phyloP scores from a whole-genome alignment of 2,113 vertebrate genomes.

The Microtus richardsoni region DNA sequence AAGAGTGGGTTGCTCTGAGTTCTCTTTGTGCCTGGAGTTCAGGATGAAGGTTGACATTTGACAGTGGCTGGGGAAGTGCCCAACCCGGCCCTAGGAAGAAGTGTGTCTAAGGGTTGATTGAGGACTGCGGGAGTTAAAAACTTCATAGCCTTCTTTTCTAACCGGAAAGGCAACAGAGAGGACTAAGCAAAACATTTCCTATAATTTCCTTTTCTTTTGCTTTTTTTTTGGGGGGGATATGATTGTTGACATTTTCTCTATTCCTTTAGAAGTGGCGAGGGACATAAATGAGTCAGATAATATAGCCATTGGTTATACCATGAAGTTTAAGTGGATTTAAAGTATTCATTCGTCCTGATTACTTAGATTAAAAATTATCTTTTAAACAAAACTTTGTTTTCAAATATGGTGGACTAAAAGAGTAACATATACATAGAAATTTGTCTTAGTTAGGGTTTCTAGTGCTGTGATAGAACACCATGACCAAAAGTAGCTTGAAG shows the following conservation, averaged over 20 bases:
- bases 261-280: neutral
- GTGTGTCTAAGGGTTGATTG: neutral
- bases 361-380: constrained; percentile 21
- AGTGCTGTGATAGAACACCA: neutral
- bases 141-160: neutral
- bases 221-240: neutral
- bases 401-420: neutral
- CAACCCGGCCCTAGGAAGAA: neutral
- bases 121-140: neutral
- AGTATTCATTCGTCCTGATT: neutral
- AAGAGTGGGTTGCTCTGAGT: neutral
- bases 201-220: rapidly evolving
- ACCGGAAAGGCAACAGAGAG: neutral
- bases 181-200: neutral
- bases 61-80: neutral
- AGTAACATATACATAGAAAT: neutral
- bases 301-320: too few relatives aligned
- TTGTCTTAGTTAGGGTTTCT: neutral
- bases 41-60: neutral
- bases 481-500: neutral
- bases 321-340: constrained; percentile 12
- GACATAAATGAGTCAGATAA: neutral
- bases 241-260: neutral
- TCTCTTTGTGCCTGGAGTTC: neutral
- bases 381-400: constrained; percentile 10